Conservation (phyloP, 2,797 vertebrate genomes). For the Tokudaia muenninki region DNA sequence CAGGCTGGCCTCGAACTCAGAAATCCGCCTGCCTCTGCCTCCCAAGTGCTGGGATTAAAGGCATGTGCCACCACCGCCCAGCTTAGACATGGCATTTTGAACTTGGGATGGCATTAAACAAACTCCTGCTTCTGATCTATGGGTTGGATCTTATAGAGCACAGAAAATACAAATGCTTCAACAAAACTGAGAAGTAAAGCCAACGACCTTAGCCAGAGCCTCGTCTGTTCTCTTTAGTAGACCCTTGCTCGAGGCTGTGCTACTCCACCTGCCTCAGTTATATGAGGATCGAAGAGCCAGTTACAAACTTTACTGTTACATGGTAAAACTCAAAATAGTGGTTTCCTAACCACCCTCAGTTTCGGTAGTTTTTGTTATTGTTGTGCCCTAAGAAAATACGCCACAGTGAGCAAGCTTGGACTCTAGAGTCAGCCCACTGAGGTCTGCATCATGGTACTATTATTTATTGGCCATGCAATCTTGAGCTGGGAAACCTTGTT, state of each 20-base stretch:
- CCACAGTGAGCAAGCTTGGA: background rate
- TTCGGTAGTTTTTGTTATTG: background rate
- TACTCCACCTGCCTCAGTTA: background rate
- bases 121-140: background rate
- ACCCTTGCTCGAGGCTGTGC: background rate
- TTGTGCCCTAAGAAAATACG: background rate
- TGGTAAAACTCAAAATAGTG: constrained; percentile 22
- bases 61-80: too few species aligned
- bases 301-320: constrained; percentile 11
- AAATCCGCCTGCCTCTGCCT: too few species aligned
- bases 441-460: background rate
- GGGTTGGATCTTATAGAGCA: background rate
- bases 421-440: background rate
- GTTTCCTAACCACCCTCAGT: background rate
- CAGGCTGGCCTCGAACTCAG: too few species aligned
- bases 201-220: background rate
- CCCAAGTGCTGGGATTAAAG: too few species aligned
- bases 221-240: background rate
- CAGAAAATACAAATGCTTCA: constrained; percentile 36
- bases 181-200: constrained; percentile 56
- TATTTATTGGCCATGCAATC: background rate
- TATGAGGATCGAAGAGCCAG: background rate
- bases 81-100: constrained; percentile 28
- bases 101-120: background rate
- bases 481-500: background rate